A percentile compares a stretch with the other conserved stretches of the same genome.
These are phyloP conservation scores for Conus canariensis DNA, from an alignment of 2,888 invertebrate genomes.

Conservation along the genomic window DNA sequence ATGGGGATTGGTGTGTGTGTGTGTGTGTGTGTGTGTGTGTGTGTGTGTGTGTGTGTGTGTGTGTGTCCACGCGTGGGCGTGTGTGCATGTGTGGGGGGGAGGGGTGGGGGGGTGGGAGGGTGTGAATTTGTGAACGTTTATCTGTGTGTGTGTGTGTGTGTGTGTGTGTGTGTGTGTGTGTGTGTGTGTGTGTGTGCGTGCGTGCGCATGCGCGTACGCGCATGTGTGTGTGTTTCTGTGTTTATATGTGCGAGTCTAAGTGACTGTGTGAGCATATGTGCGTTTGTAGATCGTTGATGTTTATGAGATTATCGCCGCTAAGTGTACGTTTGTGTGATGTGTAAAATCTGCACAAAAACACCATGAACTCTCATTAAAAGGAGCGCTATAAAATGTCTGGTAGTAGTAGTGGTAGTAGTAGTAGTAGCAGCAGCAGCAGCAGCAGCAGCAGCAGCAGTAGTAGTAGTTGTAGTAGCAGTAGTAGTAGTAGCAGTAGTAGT, in stretches of 20 bases:
- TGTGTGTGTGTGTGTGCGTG: not conserved
- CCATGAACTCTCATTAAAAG: too few species aligned
- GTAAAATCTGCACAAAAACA: too few species aligned
- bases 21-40: not conserved
- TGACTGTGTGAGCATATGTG: not conserved
- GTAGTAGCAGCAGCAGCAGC: not conserved
- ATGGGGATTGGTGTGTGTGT: not conserved
- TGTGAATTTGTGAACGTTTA: not conserved
- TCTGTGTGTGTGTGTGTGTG: constrained; percentile 14
- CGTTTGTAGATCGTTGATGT: not conserved
- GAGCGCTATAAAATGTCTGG: too few species aligned
- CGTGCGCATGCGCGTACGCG: not conserved
- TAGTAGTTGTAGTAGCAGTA: too few species aligned
- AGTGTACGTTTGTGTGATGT: not conserved
- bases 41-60: not conserved
- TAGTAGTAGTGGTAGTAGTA: constrained; percentile 8
- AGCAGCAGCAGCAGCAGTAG: not conserved
- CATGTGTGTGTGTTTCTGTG: not conserved
- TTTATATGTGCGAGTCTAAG: not conserved
- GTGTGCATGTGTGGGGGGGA: not conserved
- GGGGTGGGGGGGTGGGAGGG: too few species aligned
- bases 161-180: constrained; percentile 14
- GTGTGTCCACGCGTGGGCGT: not conserved
- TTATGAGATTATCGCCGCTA: not conserved
- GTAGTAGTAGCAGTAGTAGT: too few species aligned